Evolutionary conservation across 2,888 invertebrate genomes (phyloP), one percentile per base, ranked within the genome.

Genomic region (Pristionchus mayeri): DNA sequence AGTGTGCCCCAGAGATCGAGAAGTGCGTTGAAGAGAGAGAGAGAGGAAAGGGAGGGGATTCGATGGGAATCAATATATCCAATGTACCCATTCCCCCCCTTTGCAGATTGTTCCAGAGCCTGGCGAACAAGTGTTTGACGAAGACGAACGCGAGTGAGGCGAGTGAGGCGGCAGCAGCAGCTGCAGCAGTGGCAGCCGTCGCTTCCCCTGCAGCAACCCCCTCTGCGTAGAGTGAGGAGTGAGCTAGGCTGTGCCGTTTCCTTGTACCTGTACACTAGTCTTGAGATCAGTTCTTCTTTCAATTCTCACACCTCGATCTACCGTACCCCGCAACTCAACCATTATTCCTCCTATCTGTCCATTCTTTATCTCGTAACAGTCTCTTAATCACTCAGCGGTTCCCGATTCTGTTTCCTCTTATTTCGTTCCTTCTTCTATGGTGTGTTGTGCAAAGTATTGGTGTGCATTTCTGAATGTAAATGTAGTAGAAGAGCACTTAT

Each of bases 1-100:
- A 98, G 93, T 99, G 99, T 94, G 98, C 99, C 30, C 98, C 98
- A 1, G 99, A 99, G 94, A 98, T 99, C 91, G 98, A 98, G 94
- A 98, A 98, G 97, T 97, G n/a, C 37, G 54, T n/a, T n/a, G n/a
- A n/a, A n/a, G n/a, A n/a, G n/a, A n/a, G n/a, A n/a, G n/a, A n/a
- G n/a, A n/a, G n/a, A n/a, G n/a, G n/a, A n/a, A n/a, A n/a, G n/a
- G n/a, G n/a, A n/a, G n/a, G n/a, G n/a, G n/a, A n/a, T n/a, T n/a
- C n/a, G n/a, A n/a, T n/a, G n/a, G n/a, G n/a, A n/a, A n/a, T n/a
- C n/a, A n/a, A n/a, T n/a, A n/a, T n/a, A n/a, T n/a, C n/a, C n/a
- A n/a, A n/a, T n/a, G n/a, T n/a, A n/a, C n/a, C n/a, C n/a, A n/a
- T n/a, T n/a, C n/a, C n/a, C 13, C 24, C 44, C 2, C 11, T 82